Conservation (phyloP, 2,888 invertebrate genomes). For the Pegoplata infirma region DNA sequence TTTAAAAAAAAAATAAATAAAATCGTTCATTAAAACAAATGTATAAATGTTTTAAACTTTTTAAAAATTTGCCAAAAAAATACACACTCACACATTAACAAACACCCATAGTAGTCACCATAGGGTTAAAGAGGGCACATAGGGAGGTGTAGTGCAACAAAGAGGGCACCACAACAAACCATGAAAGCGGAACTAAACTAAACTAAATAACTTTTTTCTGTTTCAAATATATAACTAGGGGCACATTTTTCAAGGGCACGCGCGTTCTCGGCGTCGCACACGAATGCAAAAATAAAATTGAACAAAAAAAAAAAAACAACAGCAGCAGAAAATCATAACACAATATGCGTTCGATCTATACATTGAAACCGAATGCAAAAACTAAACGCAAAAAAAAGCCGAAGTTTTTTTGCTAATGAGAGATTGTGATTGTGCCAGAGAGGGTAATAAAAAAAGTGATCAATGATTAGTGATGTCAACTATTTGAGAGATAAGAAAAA, state of each 20-base stretch:
- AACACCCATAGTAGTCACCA: background rate
- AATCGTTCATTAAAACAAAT: background rate
- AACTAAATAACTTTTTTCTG: conserved; percentile 25
- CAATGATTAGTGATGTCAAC: background rate
- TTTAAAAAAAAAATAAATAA: background rate
- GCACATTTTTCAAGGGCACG: conserved; percentile 61
- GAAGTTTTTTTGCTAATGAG: conserved; percentile 34
- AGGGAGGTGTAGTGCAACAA: background rate
- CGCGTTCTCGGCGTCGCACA: conserved; percentile 44
- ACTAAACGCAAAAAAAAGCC: conserved; percentile 19
- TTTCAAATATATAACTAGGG: conserved; percentile 35
- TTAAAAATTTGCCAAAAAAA: conserved; percentile 35
- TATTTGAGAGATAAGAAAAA: too few relatives aligned
- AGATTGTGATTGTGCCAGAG: background rate
- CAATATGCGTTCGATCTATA: conserved; percentile 53
- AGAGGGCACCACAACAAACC: conserved; percentile 12
- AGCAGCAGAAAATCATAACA: conserved; percentile 4
- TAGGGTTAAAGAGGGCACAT: conserved; percentile 14
- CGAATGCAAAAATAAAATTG: conserved; percentile 15
- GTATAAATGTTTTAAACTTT: background rate
- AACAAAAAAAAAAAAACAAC: too few relatives aligned
- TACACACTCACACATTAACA: background rate
- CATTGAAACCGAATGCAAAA: conserved; percentile 14
- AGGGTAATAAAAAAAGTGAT: background rate
- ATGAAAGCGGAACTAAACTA: conserved; percentile 60